These are phyloP conservation scores for Allacma fusca DNA, from an alignment of 2,888 invertebrate species.

Conservation along the genomic window DNA sequence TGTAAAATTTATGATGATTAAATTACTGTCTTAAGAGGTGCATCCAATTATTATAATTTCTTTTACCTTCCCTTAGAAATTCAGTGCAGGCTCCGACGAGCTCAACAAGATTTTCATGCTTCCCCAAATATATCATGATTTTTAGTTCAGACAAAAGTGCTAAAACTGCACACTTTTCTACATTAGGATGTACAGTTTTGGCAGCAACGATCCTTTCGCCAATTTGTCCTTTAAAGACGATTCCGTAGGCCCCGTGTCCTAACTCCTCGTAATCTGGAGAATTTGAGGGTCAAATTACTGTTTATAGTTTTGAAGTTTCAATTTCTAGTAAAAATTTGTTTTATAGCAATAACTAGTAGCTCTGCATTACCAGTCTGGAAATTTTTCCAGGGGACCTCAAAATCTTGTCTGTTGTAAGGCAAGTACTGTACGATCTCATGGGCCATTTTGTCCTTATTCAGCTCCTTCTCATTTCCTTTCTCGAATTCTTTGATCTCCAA, in stretches of 20 bases:
- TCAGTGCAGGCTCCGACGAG: slow-evolving; percentile 19
- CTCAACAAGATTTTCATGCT: slow-evolving; percentile 10
- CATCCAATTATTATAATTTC: too few species aligned
- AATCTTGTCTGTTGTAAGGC: slow-evolving; percentile 30
- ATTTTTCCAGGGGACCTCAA: slow-evolving; percentile 1
- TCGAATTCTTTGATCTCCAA: slow-evolving; percentile 28
- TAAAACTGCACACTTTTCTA: slow-evolving; percentile 1
- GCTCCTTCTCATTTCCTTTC: slow-evolving; percentile 18
- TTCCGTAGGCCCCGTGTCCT: slow-evolving; percentile 10
- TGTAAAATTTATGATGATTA: too few species aligned
- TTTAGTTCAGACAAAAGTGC: slow-evolving; percentile 23
- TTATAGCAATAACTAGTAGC: too few species aligned
- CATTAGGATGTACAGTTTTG: slow-evolving; percentile 3
- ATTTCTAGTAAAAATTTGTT: too few species aligned
- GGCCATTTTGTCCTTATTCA: neutral
- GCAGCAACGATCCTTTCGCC: neutral
- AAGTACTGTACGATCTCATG: slow-evolving; percentile 31
- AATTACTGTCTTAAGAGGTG: too few species aligned
- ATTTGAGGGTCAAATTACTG: neutral
- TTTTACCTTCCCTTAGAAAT: slow-evolving; percentile 16
- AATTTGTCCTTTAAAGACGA: neutral
- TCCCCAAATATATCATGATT: slow-evolving; percentile 30
- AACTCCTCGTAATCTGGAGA: neutral
- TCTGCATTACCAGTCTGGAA: slow-evolving; percentile 8
- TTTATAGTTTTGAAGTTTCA: neutral